A percentile compares a stretch with the other conserved stretches of the same genome.
phyloP scores from a whole-genome alignment of 2,888 invertebrate genomes.

The Octonoba sinensis region DNA sequence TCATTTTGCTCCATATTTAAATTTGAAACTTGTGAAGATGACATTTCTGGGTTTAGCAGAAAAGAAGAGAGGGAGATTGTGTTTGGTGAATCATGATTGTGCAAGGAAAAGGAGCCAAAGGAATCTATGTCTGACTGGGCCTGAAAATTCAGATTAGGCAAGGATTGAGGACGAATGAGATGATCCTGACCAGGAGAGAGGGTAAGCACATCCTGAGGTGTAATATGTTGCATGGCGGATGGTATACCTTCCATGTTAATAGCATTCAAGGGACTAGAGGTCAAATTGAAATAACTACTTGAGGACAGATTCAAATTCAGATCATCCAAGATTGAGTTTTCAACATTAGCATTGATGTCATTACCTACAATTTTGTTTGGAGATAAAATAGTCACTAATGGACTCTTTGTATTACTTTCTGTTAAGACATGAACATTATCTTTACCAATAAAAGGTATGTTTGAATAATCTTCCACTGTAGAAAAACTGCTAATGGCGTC shows the following conservation, averaged over 20 bases:
- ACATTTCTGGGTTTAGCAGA: background rate
- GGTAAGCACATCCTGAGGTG: background rate
- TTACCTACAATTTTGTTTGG: too few relatives aligned
- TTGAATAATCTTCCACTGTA: too few relatives aligned
- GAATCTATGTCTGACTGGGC: background rate
- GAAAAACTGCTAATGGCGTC: too few relatives aligned
- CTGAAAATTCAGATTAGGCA: slow-evolving; percentile 27
- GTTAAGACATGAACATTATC: background rate
- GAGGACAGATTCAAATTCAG: slow-evolving; percentile 17
- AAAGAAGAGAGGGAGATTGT: background rate
- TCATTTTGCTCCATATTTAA: background rate
- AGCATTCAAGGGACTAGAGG: background rate
- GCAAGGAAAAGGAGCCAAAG: background rate
- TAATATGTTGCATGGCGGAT: slow-evolving; percentile 2
- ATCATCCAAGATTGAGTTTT: slow-evolving; percentile 21
- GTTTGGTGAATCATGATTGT: slow-evolving; percentile 4
- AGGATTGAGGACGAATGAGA: slow-evolving; percentile 20
- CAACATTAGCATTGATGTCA: background rate
- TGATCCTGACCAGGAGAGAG: slow-evolving; percentile 1
- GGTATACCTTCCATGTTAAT: background rate
- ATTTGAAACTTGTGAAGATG: slow-evolving; percentile 4
- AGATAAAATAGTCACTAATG: background rate
- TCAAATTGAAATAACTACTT: slow-evolving; percentile 7
- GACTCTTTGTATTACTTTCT: background rate
- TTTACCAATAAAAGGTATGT: too few relatives aligned